Percentiles rank a stretch among this genome's conserved stretches.
These are phyloP conservation scores for Natator depressus DNA, from an alignment of 2,113 vertebrate species.

Conservation along the genomic window DNA sequence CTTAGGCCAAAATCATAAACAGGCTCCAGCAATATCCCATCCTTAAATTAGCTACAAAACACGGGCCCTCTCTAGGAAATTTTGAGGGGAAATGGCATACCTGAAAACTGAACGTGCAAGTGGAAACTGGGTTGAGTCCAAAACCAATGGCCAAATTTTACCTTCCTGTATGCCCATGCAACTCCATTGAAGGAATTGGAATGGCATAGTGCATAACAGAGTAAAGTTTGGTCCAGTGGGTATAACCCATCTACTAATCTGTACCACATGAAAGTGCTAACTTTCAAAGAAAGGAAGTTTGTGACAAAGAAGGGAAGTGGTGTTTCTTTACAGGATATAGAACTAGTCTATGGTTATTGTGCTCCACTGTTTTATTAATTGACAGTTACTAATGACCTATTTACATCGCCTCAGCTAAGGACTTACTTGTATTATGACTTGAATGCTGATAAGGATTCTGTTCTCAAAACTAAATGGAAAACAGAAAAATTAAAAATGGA, in stretches of 20 bases:
- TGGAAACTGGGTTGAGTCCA: neutral
- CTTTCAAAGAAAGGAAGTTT: constrained; percentile 61
- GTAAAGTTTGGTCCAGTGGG: neutral
- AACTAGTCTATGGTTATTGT: neutral
- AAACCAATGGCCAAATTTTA: neutral
- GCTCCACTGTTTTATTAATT: neutral
- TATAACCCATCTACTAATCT: neutral
- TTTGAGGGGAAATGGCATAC: neutral
- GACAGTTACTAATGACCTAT: neutral
- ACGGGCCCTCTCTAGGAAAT: neutral
- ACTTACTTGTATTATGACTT: neutral
- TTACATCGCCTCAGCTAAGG: neutral
- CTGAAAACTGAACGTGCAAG: neutral
- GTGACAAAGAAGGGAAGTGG: constrained; percentile 68
- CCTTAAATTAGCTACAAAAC: constrained; percentile 41
- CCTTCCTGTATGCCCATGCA: neutral
- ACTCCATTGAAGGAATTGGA: neutral
- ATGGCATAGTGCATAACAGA: rapidly evolving
- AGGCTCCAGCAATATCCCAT: constrained; percentile 25
- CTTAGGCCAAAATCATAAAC: constrained; percentile 11
- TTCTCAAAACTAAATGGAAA: constrained; percentile 17
- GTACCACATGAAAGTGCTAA: neutral
- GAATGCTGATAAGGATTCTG: neutral
- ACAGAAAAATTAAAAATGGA: neutral
- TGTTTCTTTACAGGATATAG: constrained; percentile 65